These are phyloP conservation scores for Salvelinus namaycush DNA, from an alignment of 2,113 vertebrate genomes.

Conservation along the genomic window DNA sequence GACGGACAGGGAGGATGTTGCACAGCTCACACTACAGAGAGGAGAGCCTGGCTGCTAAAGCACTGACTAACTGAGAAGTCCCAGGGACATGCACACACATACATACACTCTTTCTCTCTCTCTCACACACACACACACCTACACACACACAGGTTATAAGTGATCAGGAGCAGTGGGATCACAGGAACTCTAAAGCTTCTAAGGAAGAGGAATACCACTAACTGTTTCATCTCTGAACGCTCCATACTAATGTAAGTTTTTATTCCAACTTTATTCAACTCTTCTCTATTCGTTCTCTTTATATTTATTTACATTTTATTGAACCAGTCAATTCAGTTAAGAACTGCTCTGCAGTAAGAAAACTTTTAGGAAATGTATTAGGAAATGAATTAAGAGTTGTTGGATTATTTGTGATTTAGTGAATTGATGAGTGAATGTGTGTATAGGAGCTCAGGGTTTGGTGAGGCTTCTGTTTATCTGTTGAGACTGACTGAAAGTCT, in stretches of 20 bases:
- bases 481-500: background rate
- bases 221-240: slow-evolving; percentile 76
- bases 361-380: too few relatives aligned
- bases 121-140: too few relatives aligned
- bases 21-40: background rate
- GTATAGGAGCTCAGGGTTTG: background rate
- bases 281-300: background rate
- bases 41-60: too few relatives aligned
- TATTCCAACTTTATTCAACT: slow-evolving; percentile 4
- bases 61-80: too few relatives aligned
- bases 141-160: slow-evolving; percentile 68
- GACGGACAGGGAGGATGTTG: slow-evolving; percentile 36
- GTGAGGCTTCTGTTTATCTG: background rate
- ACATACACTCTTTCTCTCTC: too few relatives aligned
- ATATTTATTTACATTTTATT: too few relatives aligned
- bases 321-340: too few relatives aligned
- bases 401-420: background rate
- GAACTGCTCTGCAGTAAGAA: too few relatives aligned
- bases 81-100: too few relatives aligned
- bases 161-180: slow-evolving; percentile 72
- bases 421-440: slow-evolving; percentile 12
- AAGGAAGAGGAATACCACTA: slow-evolving; percentile 78
- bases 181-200: slow-evolving; percentile 69
- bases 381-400: too few relatives aligned
- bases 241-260: slow-evolving; percentile 80